A percentile compares a stretch with the other conserved stretches of the same genome.
These are phyloP conservation scores for Fabriciana adippe DNA, from an alignment of 2,888 invertebrate species.

Conservation along the genomic window DNA sequence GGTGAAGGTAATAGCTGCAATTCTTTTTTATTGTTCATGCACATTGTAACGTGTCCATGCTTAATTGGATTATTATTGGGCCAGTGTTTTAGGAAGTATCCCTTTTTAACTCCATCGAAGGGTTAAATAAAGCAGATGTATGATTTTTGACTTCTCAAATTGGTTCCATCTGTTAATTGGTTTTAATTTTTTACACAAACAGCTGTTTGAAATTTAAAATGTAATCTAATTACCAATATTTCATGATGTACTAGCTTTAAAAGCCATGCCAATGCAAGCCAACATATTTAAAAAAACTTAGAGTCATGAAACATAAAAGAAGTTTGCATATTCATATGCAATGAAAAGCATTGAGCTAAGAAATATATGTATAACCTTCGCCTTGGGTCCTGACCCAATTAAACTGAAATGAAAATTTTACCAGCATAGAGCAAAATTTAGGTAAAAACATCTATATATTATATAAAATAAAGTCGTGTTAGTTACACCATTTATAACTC, in stretches of 20 bases:
- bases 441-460: too few species aligned
- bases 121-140: slow-evolving; percentile 73
- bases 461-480: too few species aligned
- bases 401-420: too few species aligned
- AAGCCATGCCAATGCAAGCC: too few species aligned
- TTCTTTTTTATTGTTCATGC: slow-evolving; percentile 50
- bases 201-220: slow-evolving; percentile 37
- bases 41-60: slow-evolving; percentile 47
- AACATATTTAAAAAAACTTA: background rate
- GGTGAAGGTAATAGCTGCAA: slow-evolving; percentile 46
- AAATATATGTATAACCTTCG: too few species aligned
- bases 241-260: background rate
- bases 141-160: slow-evolving; percentile 68
- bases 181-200: slow-evolving; percentile 46
- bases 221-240: background rate
- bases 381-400: too few species aligned
- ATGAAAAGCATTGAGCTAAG: too few species aligned
- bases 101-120: slow-evolving; percentile 48
- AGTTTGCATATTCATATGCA: too few species aligned
- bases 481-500: too few species aligned
- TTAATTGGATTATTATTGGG: slow-evolving; percentile 67
- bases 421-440: too few species aligned
- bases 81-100: slow-evolving; percentile 52
- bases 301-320: background rate
- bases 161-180: slow-evolving; percentile 61